Evolutionary conservation across 2,888 invertebrate species (phyloP).

Genomic region (Galerucella pusilla): DNA sequence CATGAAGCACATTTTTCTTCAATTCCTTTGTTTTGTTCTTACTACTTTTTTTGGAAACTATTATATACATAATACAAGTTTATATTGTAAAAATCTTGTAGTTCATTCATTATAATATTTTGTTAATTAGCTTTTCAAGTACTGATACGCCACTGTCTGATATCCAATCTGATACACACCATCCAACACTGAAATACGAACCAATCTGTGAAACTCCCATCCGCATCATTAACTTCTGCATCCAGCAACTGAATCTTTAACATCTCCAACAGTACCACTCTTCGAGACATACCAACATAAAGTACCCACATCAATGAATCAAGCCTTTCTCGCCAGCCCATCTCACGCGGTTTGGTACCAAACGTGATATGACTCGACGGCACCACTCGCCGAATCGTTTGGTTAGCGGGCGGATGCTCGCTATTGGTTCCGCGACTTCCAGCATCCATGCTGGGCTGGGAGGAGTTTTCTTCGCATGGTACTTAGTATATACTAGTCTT

Average conservation of each 20-base stretch:
- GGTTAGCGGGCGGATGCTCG: conserved; percentile 44
- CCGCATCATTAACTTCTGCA: conserved; percentile 30
- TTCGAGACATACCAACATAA: conserved; percentile 31
- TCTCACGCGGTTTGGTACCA: conserved; percentile 32
- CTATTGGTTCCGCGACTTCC: conserved; percentile 62
- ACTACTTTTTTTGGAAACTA: too few species aligned
- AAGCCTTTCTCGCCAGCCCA: conserved; percentile 27
- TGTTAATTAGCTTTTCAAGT: background rate
- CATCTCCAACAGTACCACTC: conserved; percentile 25
- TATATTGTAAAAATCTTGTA: too few species aligned
- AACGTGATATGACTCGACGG: conserved; percentile 27
- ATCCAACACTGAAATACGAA: conserved; percentile 30
- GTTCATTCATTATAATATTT: background rate
- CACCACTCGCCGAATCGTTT: conserved; percentile 29
- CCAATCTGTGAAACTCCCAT: conserved; percentile 25
- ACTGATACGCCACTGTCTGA: conserved; percentile 18
- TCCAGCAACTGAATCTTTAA: conserved; percentile 23
- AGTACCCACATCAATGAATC: conserved; percentile 35
- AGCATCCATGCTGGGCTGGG: conserved; percentile 67
- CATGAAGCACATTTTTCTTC: too few species aligned
- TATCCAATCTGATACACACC: conserved; percentile 17
- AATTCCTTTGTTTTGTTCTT: too few species aligned
- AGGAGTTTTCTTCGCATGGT: conserved; percentile 56
- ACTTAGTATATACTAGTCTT: conserved; percentile 36
- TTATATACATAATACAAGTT: too few species aligned